These are phyloP conservation scores for Zosterops japonicus DNA, from an alignment of 2,113 vertebrate species.

Conservation along the genomic window DNA sequence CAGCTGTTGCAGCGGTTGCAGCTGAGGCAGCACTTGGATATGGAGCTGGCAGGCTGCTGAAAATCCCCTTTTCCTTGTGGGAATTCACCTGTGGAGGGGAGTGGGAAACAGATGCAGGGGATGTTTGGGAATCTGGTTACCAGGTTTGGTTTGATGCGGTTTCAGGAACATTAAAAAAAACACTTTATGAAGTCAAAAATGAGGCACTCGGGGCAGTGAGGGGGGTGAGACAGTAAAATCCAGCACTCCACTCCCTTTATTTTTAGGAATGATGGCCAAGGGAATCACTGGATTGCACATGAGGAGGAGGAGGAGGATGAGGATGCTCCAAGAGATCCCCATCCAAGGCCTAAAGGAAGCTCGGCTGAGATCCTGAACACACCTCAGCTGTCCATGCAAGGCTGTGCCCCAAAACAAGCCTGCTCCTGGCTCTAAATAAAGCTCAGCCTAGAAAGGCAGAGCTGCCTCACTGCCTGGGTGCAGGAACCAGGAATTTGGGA, in stretches of 20 bases:
- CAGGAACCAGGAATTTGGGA: not conserved
- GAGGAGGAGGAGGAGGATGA: not conserved
- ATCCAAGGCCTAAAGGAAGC: not conserved
- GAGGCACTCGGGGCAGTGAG: accelerated
- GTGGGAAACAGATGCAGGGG: not conserved
- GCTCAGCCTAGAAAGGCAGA: not conserved
- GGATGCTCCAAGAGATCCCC: not conserved
- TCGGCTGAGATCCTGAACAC: not conserved
- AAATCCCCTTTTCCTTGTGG: accelerated
- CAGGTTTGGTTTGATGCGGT: not conserved
- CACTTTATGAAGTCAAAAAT: not conserved
- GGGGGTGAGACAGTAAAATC: not conserved
- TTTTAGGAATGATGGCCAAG: not conserved
- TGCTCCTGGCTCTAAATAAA: not conserved
- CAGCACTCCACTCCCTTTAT: not conserved
- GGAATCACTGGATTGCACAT: not conserved
- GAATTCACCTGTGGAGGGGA: not conserved
- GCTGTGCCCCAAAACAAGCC: not conserved
- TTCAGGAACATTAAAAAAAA: not conserved
- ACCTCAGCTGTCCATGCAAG: not conserved
- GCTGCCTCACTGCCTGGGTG: not conserved
- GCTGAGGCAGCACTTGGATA: not conserved
- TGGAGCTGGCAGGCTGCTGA: not conserved
- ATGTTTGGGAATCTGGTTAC: not conserved
- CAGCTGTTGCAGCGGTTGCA: not conserved